These are phyloP conservation scores for Denticeps clupeoides DNA, from an alignment of 2,797 vertebrate genomes.

Conservation along the genomic window DNA sequence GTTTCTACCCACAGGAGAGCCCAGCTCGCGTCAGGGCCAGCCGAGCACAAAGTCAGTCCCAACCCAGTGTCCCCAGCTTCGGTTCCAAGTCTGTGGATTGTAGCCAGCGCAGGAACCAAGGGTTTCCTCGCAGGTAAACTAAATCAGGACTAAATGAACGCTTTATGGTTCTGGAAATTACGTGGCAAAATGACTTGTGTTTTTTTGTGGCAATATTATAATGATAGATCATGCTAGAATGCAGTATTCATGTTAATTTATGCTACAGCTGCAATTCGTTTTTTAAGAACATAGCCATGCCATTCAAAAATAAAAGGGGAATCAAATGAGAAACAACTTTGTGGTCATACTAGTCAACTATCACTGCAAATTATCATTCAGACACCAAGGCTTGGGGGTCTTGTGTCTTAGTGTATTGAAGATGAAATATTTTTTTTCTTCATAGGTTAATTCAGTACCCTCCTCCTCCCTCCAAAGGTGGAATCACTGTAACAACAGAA, in stretches of 20 bases:
- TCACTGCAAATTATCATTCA: constrained; percentile 9
- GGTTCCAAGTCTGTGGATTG: constrained; percentile 52
- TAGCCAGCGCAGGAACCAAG: constrained; percentile 49
- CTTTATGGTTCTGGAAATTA: not conserved
- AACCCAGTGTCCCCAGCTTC: constrained; percentile 44
- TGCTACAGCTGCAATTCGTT: constrained; percentile 17
- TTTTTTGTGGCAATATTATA: not conserved
- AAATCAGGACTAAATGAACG: not conserved
- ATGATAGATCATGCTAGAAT: not conserved
- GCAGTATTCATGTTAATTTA: too few species aligned
- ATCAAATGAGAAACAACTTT: too few species aligned
- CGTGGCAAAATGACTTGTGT: too few species aligned
- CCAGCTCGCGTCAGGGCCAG: constrained; percentile 34
- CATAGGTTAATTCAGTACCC: constrained; percentile 87
- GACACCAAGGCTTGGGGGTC: constrained; percentile 1
- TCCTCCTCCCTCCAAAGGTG: constrained; percentile 75
- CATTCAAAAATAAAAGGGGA: constrained; percentile 2
- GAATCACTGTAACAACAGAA: constrained; percentile 79
- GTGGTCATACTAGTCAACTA: constrained; percentile 2
- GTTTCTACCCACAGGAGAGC: constrained; percentile 32
- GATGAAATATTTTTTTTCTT: not conserved
- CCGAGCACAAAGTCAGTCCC: constrained; percentile 42
- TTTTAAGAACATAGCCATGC: constrained; percentile 12
- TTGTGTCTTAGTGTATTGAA: not conserved
- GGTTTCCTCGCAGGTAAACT: constrained; percentile 63